Conservation (phyloP, 1,140 invertebrate genomes). For the Cydia fagiglandana region DNA sequence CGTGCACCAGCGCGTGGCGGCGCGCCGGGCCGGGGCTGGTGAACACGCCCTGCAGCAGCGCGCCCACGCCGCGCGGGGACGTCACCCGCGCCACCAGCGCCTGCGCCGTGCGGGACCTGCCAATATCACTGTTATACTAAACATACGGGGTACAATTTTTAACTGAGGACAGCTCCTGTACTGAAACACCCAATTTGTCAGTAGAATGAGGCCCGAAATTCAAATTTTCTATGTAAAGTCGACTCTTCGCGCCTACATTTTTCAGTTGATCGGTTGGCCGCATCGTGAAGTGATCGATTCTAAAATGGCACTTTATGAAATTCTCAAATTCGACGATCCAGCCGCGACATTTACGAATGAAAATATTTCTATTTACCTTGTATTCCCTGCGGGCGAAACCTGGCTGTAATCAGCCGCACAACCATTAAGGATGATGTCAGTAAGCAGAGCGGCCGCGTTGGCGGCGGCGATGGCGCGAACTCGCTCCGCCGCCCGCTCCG, state of each 20-base stretch:
- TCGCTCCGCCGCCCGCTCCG: conserved; percentile 33
- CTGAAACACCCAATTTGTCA: too few species aligned
- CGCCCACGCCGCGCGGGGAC: conserved; percentile 43
- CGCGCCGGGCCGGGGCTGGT: conserved; percentile 49
- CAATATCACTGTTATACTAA: too few species aligned
- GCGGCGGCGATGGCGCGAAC: conserved; percentile 47
- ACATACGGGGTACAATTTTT: too few species aligned
- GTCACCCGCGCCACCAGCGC: conserved; percentile 43
- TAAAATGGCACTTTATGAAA: too few species aligned
- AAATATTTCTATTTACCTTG: neutral
- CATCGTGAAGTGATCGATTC: too few species aligned
- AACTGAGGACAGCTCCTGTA: too few species aligned
- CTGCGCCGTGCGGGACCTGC: conserved; percentile 39
- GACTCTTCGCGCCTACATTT: too few species aligned
- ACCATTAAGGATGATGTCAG: conserved; percentile 48
- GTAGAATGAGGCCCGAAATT: too few species aligned
- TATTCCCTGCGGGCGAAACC: neutral
- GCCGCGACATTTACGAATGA: too few species aligned
- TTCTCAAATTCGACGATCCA: too few species aligned
- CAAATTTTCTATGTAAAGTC: too few species aligned
- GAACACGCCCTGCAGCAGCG: conserved; percentile 65
- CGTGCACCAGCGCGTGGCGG: conserved; percentile 55
- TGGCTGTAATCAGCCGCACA: conserved; percentile 39
- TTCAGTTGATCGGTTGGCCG: too few species aligned
- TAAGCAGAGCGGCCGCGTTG: conserved; percentile 59